These are phyloP conservation scores for Rhinolophus ferrumequinum DNA, from an alignment of 2,113 vertebrate genomes.

Conservation along the genomic window DNA sequence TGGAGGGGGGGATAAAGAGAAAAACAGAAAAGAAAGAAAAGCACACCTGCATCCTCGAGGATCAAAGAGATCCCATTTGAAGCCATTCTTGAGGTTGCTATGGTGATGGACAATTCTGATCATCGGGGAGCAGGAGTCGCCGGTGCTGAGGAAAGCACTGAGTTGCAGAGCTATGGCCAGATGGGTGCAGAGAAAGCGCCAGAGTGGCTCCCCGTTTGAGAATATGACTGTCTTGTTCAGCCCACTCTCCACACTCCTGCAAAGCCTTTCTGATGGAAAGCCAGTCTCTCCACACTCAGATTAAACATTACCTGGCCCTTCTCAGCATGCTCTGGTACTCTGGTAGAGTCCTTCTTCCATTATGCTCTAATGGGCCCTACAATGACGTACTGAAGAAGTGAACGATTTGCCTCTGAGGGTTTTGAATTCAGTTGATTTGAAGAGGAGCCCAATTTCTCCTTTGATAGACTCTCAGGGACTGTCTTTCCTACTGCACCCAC, in stretches of 20 bases:
- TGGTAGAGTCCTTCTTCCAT: slow-evolving; percentile 48
- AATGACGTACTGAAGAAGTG: background rate
- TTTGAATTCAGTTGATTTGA: slow-evolving; percentile 27
- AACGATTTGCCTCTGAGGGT: slow-evolving; percentile 66
- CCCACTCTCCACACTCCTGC: slow-evolving; percentile 51
- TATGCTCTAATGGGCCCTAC: slow-evolving; percentile 70
- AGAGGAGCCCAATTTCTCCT: slow-evolving; percentile 59
- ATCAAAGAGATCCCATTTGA: slow-evolving; percentile 54
- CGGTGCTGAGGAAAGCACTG: background rate
- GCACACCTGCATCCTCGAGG: background rate
- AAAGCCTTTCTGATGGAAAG: slow-evolving; percentile 60
- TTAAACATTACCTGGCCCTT: slow-evolving; percentile 45
- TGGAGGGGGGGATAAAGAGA: background rate
- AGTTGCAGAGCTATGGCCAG: background rate
- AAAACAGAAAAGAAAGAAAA: background rate
- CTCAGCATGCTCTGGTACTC: slow-evolving; percentile 63
- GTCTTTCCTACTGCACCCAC: background rate
- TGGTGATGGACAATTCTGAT: slow-evolving; percentile 58
- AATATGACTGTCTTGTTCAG: slow-evolving; percentile 66
- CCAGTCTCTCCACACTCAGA: slow-evolving; percentile 40
- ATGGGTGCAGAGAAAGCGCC: background rate
- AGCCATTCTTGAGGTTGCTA: slow-evolving; percentile 69
- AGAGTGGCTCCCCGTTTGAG: background rate
- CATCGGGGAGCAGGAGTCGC: background rate
- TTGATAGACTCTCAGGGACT: background rate